Percentiles rank a stretch among this genome's conserved stretches.
phyloP scores from a whole-genome alignment of 2,113 vertebrate species.

The Haplochromis burtoni region DNA sequence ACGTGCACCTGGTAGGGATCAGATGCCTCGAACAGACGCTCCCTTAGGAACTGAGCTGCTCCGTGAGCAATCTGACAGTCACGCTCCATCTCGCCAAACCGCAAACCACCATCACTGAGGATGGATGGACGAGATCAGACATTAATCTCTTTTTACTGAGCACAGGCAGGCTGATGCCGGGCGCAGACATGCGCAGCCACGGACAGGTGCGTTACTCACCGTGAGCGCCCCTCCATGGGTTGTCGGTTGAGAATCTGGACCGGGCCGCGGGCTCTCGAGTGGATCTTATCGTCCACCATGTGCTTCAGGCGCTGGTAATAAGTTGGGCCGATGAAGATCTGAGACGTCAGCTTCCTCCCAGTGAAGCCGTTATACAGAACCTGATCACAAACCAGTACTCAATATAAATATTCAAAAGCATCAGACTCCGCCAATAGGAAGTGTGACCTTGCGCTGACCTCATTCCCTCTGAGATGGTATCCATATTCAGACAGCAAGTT shows the following conservation, averaged over 20 bases:
- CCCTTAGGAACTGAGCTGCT: slow-evolving; percentile 92
- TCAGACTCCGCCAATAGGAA: background rate
- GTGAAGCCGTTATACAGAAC: slow-evolving; percentile 98
- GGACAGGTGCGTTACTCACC: slow-evolving; percentile 71
- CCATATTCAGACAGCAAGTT: slow-evolving; percentile 95
- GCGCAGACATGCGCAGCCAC: background rate
- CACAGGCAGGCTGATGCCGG: background rate
- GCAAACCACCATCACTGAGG: slow-evolving; percentile 88
- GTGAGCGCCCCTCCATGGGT: slow-evolving; percentile 96
- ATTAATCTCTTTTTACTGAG: background rate
- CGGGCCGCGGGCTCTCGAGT: slow-evolving; percentile 93
- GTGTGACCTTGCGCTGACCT: slow-evolving; percentile 67
- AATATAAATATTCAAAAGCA: background rate
- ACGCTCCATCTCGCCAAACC: slow-evolving; percentile 98
- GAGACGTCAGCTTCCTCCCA: slow-evolving; percentile 94
- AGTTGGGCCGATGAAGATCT: slow-evolving; percentile 96
- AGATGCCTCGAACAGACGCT: slow-evolving; percentile 93
- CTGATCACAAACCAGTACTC: slow-evolving; percentile 34
- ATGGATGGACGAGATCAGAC: background rate
- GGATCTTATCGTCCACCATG: slow-evolving; percentile 99
- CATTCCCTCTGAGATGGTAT: slow-evolving; percentile 96
- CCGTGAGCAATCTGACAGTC: slow-evolving; percentile 99
- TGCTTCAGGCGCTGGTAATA: slow-evolving; percentile 97
- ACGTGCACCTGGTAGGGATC: slow-evolving; percentile 97
- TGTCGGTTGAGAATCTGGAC: slow-evolving; percentile 98